phyloP scores from a whole-genome alignment of 2,113 vertebrate species.

The Camelus bactrianus region DNA sequence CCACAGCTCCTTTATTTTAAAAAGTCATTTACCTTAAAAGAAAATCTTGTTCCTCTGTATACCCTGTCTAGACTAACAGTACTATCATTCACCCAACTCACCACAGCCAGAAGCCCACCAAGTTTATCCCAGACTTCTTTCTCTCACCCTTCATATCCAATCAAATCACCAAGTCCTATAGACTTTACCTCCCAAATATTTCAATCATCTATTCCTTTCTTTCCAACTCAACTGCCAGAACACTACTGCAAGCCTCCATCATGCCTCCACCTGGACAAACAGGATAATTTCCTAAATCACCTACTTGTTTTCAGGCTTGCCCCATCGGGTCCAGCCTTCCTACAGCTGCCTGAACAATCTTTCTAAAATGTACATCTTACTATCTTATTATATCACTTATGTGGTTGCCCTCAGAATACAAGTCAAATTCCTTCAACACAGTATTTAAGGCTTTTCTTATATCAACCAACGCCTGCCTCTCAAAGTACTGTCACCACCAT shows the following conservation, averaged over 20 bases:
- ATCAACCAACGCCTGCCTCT: background rate
- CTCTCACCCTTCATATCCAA: background rate
- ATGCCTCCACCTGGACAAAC: background rate
- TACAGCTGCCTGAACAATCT: background rate
- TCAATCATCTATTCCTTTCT: background rate
- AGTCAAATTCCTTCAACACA: background rate
- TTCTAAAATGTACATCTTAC: background rate
- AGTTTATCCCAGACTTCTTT: slow-evolving; percentile 29
- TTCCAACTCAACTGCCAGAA: background rate
- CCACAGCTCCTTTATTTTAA: background rate
- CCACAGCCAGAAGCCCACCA: background rate
- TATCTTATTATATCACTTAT: background rate
- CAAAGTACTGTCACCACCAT: background rate
- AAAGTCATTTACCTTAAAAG: slow-evolving; percentile 14
- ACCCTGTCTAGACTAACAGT: background rate
- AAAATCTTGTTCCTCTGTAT: slow-evolving; percentile 28
- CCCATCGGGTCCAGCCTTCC: background rate
- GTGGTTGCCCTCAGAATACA: background rate
- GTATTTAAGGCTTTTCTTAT: background rate
- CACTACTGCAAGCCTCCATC: background rate
- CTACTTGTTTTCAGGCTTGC: background rate
- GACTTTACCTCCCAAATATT: slow-evolving; percentile 10
- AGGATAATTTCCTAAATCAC: background rate
- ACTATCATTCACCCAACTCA: background rate
- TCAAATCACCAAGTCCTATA: background rate